Evolutionary conservation across 1,140 invertebrate genomes (phyloP), one percentile per base, ranked within the genome.

Genomic region (Ptiloglossa arizonensis): DNA sequence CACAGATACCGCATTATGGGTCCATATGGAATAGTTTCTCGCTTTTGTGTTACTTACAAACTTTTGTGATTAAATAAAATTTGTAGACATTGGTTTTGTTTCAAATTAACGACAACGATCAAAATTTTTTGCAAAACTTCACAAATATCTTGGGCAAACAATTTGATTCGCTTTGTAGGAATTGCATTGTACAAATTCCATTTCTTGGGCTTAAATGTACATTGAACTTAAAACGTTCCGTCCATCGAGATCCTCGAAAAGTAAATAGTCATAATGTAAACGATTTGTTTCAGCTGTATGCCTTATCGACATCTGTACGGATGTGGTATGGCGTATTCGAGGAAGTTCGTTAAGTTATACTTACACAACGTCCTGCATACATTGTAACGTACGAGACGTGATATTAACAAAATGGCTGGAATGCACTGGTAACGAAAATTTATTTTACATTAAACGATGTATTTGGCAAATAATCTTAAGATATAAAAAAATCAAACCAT

Each of bases 231-330:
- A 38, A 2, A 13, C 1, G 19, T 32, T 32, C 17, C 19, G 19
- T 32, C 27, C 19, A 35, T 52, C 50, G 11, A 24, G n/a, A n/a
- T n/a, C n/a, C n/a, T n/a, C n/a, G n/a, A 63, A 19, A 2, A 13
- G 4, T 17, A 35, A 15, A 62, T 1, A n/a, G 11, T 41, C 35
- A 27, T n/a, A 32, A 66, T 54, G 17, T 41, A 46, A 29, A 15
- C 5, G 15, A 74, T 44, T 38, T 57, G 38, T 27, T 46, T 46
- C 62, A 35, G 46, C 24, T 9, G 2, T 41, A 44, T 11, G 8
- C 44, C 35, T 77, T 77, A 77, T 77, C 75, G 24, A 46, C 17
- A 63, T 54, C 5, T 44, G 15, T 52, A 35, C 75, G 68, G 75
- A 77, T 77, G 75, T 70, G 57, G 68, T 71, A 32, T 54, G 32